phyloP scores from a whole-genome alignment of 1,140 invertebrate genomes.

The Ceratina japonica region DNA sequence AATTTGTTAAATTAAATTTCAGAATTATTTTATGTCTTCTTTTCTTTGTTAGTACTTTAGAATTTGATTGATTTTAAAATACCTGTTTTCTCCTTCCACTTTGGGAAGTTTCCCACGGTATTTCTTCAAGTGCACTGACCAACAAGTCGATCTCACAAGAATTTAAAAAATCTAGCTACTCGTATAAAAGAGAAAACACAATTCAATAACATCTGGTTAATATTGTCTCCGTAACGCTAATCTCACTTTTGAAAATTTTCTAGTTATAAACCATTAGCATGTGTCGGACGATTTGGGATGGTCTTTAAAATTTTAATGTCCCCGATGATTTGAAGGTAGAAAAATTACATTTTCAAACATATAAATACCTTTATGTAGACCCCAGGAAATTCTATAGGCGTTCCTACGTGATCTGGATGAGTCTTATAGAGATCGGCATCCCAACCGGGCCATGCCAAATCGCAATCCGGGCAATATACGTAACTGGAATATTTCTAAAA shows the following conservation, averaged over 20 bases:
- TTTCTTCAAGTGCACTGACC: conserved; percentile 86
- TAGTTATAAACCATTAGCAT: background rate
- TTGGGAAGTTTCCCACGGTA: conserved; percentile 95
- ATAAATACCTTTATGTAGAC: conserved; percentile 82
- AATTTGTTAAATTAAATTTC: background rate
- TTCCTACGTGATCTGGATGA: conserved; percentile 84
- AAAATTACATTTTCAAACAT: background rate
- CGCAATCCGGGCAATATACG: conserved; percentile 88
- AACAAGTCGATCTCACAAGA: conserved; percentile 85
- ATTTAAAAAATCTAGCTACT: conserved; percentile 86
- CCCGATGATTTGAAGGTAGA: background rate
- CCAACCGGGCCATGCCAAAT: conserved; percentile 88
- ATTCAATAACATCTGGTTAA: conserved; percentile 10
- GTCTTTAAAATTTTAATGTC: background rate
- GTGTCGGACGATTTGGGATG: no score
- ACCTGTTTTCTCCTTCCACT: conserved; percentile 97
- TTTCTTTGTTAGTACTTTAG: background rate
- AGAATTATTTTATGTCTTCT: background rate
- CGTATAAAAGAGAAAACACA: conserved; percentile 24
- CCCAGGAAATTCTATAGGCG: conserved; percentile 84
- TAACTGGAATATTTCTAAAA: conserved; percentile 81
- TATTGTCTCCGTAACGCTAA: background rate
- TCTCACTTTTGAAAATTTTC: background rate
- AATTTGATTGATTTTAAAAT: conserved; percentile 28
- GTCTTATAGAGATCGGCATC: conserved; percentile 80